These are phyloP conservation scores for Syngnathus typhle DNA, from an alignment of 2,113 vertebrate species.

Conservation along the genomic window DNA sequence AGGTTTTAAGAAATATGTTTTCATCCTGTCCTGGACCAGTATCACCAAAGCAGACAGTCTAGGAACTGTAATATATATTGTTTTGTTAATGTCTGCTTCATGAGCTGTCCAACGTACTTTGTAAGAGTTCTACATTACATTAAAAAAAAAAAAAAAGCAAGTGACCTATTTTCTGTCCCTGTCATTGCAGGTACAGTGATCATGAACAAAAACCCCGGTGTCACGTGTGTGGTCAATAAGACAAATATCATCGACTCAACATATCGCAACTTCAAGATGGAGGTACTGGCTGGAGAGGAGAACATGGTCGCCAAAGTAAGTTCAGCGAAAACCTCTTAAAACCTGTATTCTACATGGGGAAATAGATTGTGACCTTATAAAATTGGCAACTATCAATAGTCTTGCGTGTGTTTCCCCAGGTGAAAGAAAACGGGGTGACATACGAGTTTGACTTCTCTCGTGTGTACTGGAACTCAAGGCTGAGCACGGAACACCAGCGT, in stretches of 20 bases:
- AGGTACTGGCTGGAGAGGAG: slow-evolving; percentile 85
- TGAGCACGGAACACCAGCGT: slow-evolving; percentile 85
- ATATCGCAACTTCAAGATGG: slow-evolving; percentile 94
- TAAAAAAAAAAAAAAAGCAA: neutral
- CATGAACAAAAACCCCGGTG: slow-evolving; percentile 93
- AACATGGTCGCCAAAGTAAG: slow-evolving; percentile 87
- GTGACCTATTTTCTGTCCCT: neutral
- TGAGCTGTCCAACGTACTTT: too few relatives aligned
- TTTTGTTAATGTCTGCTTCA: too few relatives aligned
- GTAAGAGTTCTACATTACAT: neutral
- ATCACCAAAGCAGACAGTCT: neutral
- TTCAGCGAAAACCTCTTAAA: neutral
- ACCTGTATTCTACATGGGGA: neutral
- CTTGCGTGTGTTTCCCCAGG: slow-evolving; percentile 63
- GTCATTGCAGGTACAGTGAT: slow-evolving; percentile 82
- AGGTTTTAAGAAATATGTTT: neutral
- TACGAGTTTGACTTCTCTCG: slow-evolving; percentile 95
- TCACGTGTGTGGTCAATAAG: slow-evolving; percentile 94
- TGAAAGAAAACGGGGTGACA: slow-evolving; percentile 81
- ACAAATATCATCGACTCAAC: slow-evolving; percentile 83
- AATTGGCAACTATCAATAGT: neutral
- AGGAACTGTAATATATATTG: too few relatives aligned
- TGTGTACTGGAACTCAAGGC: slow-evolving; percentile 97
- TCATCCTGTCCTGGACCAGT: too few relatives aligned
- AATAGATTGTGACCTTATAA: neutral